Base-by-base conservation (phyloP, 2,113 vertebrate genomes). In the Cyprinodon brontotheroides region DNA sequence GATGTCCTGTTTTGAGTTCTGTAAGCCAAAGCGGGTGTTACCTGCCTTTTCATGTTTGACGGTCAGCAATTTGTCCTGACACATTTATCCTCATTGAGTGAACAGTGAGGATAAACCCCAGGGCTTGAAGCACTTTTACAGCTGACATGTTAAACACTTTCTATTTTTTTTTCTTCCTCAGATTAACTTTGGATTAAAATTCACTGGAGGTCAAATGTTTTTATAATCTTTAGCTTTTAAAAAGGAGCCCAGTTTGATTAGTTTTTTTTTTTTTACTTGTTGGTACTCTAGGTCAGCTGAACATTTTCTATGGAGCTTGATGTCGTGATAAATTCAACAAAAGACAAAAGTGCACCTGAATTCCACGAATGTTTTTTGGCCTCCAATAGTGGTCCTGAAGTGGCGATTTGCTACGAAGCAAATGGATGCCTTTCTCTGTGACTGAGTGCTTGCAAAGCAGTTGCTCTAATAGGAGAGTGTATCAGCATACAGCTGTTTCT, bases 401-500 rank as follows among this genome's bases (percentile, higher is more conserved):
- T 69, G 59, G 57, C 66, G 78, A 63, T 80, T 84, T 74, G 39
- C 65, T 11, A 0, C 11, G n/a, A 29, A 80, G 74, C 72, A 77
- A 75, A 78, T 76, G 69, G 76, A 68, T 71, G 75, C 50, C 60
- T 81, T 72, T 79, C 78, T 71, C 69, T 48, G 74, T 67, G 74
- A 83, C 72, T 39, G 79, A 83, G 69, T 57, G 79, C 78, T 76
- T 81, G 65, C 78, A 64, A 69, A 82, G 66, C 13, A 45, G 64
- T 68, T 78, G 70, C 78, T 81, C 43, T 88, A 78, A 87, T 86
- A 81, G 83, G 64, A 0, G 57, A 87, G 78, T 82, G 81, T 75
- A 81, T 83, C 81, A 79, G 78, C 68, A 69, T 57, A 83, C 80
- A 11, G 65, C 85, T 77, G 84, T 85, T 74, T 81, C 82, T 79